Evolutionary conservation across 1,140 invertebrate species (phyloP).

Genomic region (Melanaphis sacchari): DNA sequence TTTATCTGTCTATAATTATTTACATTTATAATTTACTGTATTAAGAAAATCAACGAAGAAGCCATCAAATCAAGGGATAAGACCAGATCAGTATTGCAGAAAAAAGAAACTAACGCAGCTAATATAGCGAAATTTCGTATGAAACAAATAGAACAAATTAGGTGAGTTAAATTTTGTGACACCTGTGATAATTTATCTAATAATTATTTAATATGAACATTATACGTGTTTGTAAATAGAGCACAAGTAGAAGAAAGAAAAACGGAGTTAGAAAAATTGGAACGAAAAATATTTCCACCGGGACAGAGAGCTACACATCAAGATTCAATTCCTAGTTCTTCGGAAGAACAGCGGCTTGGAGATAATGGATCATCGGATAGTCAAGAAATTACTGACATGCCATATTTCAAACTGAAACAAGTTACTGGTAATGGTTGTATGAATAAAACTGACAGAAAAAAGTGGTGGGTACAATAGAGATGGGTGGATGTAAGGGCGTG

Average conservation of each 20-base stretch:
- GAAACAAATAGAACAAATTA: slow-evolving; percentile 68
- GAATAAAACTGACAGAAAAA: slow-evolving; percentile 3
- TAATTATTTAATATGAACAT: not conserved
- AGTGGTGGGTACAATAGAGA: not conserved
- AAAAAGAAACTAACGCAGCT: slow-evolving; percentile 73
- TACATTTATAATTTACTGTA: not conserved
- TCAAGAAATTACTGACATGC: slow-evolving; percentile 67
- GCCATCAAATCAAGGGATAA: slow-evolving; percentile 73
- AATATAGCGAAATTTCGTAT: slow-evolving; percentile 71
- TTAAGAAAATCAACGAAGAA: slow-evolving; percentile 71
- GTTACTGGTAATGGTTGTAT: slow-evolving; percentile 68
- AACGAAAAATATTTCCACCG: slow-evolving; percentile 63
- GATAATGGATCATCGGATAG: slow-evolving; percentile 58
- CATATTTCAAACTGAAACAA: slow-evolving; percentile 76
- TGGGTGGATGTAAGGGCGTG: not conserved
- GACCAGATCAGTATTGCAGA: slow-evolving; percentile 71
- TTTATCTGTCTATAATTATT: not conserved
- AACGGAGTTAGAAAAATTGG: slow-evolving; percentile 62
- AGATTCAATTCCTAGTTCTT: slow-evolving; percentile 46
- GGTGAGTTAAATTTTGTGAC: slow-evolving; percentile 60
- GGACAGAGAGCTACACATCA: slow-evolving; percentile 60
- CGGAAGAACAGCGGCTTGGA: slow-evolving; percentile 31
- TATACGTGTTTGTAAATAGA: slow-evolving; percentile 61
- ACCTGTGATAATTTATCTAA: not conserved
- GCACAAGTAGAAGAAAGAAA: slow-evolving; percentile 74